Evolutionary conservation across 2,797 vertebrate species (phyloP), one percentile per base, ranked within the genome.

Genomic region (Gila robusta): DNA sequence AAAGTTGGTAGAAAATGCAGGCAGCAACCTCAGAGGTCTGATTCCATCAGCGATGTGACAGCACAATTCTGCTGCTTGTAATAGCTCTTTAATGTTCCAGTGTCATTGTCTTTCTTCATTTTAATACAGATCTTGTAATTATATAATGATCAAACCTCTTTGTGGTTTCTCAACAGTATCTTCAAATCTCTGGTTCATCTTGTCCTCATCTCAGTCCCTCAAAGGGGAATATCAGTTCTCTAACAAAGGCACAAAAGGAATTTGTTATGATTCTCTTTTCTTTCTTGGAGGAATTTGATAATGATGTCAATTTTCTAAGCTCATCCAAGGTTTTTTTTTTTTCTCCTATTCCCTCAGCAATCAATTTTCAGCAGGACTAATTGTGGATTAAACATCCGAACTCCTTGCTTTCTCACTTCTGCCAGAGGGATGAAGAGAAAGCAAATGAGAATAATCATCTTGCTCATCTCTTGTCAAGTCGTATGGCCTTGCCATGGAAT

Each of bases 321-420:
- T 74, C 28, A 79, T 83, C 19, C 89, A 81, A 85, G 86, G 82
- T 49, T 81, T 47, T 67, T 79, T 56, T 32, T 41, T 91, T 89
- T 78, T 16, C 14, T 49, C 52, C 28, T 69, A 87, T 81, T 89
- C 39, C 73, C 44, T 89, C 89, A 89, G 83, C 85, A 92, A 94
- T 94, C 89, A 92, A 91, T 94, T 94, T 92, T 44, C 76, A 89
- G 91, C 79, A 80, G 90, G 91, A 94, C 93, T 94, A 93, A 93
- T 88, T 88, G 82, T 87, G 82, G 90, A 91, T 92, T 93, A 93
- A 92, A 89, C 88, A 88, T 91, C 85, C 81, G 64, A 91, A 88
- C 49, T 44, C 91, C 89, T 90, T 88, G 86, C 89, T 59, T 89
- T 89, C 90, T 84, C 86, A 88, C 76, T 73, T 83, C 86, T 52